phyloP scores from a whole-genome alignment of 1,140 invertebrate species.

The Drosophila asahinai region DNA sequence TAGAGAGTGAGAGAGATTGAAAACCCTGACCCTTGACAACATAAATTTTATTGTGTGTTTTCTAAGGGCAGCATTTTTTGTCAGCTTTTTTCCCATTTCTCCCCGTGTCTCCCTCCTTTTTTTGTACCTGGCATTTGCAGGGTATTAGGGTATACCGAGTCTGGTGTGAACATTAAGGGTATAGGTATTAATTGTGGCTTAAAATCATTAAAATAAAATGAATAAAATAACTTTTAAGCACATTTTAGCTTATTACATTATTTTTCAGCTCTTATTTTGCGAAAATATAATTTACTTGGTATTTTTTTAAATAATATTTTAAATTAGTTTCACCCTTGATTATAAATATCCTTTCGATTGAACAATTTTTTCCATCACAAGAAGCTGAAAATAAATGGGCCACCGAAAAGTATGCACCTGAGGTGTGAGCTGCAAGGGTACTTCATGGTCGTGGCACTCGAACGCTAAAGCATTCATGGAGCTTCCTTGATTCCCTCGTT shows the following conservation, averaged over 20 bases:
- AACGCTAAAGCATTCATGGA: not conserved
- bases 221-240: no score
- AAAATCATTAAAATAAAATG: not conserved
- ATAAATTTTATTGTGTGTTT: slow-evolving; percentile 65
- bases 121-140: slow-evolving; percentile 14
- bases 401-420: not conserved
- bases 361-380: not conserved
- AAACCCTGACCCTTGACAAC: slow-evolving; percentile 68
- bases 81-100: not conserved
- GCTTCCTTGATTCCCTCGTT: slow-evolving; percentile 3
- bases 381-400: not conserved
- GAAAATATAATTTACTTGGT: no score
- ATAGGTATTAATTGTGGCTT: no score
- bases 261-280: no score
- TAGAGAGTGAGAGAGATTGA: slow-evolving; percentile 12
- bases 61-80: slow-evolving; percentile 25
- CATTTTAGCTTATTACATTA: no score
- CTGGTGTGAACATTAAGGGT: not conserved
- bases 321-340: no score
- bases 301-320: no score
- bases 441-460: not conserved
- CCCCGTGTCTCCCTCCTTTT: not conserved
- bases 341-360: not conserved
- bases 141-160: not conserved
- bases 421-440: not conserved